These are phyloP conservation scores for Corythornis vintsioides DNA, from an alignment of 2,113 vertebrate genomes.

Conservation along the genomic window DNA sequence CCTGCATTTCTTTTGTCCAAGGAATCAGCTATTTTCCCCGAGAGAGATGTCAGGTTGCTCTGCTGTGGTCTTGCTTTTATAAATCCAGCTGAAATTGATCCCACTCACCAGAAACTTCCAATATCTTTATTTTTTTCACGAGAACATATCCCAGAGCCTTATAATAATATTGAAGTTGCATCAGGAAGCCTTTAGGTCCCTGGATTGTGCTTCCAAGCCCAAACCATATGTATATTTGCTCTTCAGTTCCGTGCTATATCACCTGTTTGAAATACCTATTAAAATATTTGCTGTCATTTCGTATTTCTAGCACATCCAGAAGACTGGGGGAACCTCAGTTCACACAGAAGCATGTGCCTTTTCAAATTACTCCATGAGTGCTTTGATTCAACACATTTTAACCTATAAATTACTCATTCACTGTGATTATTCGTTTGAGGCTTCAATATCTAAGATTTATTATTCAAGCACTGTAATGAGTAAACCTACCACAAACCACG, in stretches of 20 bases:
- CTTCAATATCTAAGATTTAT: not conserved
- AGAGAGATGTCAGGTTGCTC: not conserved
- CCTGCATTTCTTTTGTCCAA: not conserved
- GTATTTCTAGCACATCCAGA: not conserved
- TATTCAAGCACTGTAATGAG: not conserved
- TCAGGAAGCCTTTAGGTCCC: not conserved
- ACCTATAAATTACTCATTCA: slow-evolving; percentile 5
- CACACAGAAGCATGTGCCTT: not conserved
- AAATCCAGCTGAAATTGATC: not conserved
- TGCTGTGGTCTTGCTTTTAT: not conserved
- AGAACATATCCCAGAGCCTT: not conserved
- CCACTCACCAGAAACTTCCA: not conserved
- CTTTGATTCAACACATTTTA: slow-evolving; percentile 35
- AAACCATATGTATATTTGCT: not conserved
- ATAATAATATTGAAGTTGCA: slow-evolving; percentile 12
- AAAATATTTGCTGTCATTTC: slow-evolving; percentile 13
- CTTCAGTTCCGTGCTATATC: not conserved
- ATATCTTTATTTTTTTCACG: not conserved
- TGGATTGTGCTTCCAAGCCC: not conserved
- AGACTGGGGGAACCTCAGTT: not conserved
- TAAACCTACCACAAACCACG: not conserved
- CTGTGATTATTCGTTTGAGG: not conserved
- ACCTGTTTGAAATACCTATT: slow-evolving; percentile 24
- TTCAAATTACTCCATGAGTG: not conserved
- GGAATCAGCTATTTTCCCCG: not conserved